Evolutionary conservation across 2,888 invertebrate species (phyloP).

Genomic region (Drosophila quinaria): DNA sequence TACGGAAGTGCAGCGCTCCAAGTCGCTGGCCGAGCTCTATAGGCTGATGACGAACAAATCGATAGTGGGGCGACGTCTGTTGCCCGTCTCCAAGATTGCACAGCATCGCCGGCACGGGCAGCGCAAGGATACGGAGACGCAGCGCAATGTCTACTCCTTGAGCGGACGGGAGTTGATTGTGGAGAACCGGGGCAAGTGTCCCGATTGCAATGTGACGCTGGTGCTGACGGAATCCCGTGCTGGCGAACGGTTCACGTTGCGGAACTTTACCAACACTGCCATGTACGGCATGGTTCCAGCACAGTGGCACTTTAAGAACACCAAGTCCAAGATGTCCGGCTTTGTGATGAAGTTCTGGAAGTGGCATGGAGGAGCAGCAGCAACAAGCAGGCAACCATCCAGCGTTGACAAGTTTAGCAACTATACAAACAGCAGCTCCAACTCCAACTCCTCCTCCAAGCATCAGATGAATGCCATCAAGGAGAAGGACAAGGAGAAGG

Average conservation of each 20-base stretch:
- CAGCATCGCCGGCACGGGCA: conserved; percentile 87
- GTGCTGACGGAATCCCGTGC: conserved; percentile 87
- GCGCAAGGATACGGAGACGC: conserved; percentile 87
- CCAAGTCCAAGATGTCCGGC: conserved; percentile 88
- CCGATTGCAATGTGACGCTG: conserved; percentile 89
- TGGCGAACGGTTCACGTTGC: conserved; percentile 87
- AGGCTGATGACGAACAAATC: conserved; percentile 85
- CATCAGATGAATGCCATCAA: conserved; percentile 58
- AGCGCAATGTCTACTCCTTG: conserved; percentile 87
- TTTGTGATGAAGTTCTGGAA: conserved; percentile 94
- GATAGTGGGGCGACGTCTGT: conserved; percentile 77
- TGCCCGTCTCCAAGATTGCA: conserved; percentile 85
- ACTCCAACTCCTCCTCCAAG: conserved; percentile 43
- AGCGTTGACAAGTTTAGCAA: conserved; percentile 41
- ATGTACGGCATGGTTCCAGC: conserved; percentile 91
- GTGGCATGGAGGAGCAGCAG: conserved; percentile 88
- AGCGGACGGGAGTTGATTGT: conserved; percentile 89
- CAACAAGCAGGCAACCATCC: conserved; percentile 12
- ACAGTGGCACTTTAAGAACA: conserved; percentile 87
- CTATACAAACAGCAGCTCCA: conserved; percentile 25
- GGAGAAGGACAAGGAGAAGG: conserved; percentile 68
- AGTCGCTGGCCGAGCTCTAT: conserved; percentile 86
- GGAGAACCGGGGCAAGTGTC: conserved; percentile 91
- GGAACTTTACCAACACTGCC: conserved; percentile 88
- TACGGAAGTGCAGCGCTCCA: conserved; percentile 87